phyloP scores from a whole-genome alignment of 2,113 vertebrate species.

The Vidua chalybeata region DNA sequence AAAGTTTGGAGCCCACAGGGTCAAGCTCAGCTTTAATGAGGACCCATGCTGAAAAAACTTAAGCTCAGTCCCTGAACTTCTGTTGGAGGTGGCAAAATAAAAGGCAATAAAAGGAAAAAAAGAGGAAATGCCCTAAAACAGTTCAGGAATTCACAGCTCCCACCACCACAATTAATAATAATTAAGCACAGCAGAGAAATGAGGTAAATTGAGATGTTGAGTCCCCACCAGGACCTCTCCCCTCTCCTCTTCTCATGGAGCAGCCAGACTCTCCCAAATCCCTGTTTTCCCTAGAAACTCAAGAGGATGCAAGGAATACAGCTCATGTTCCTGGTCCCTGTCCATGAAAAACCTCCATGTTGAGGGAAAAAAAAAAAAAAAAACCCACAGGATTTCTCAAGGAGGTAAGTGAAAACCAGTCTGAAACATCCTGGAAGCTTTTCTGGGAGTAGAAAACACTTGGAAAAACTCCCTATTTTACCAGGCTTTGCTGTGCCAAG shows the following conservation, averaged over 20 bases:
- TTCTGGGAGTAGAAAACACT: neutral
- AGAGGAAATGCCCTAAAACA: accelerated
- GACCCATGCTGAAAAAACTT: neutral
- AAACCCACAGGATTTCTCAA: neutral
- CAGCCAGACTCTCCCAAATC: neutral
- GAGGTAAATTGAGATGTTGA: accelerated
- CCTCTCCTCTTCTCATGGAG: neutral
- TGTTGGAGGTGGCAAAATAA: accelerated
- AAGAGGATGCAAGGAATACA: accelerated
- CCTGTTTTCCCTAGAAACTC: neutral
- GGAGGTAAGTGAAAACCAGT: neutral
- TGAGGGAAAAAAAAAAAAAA: too few species aligned
- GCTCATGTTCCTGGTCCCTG: accelerated
- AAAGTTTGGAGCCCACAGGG: accelerated
- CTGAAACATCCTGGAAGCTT: accelerated
- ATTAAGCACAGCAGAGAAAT: neutral
- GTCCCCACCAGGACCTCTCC: neutral
- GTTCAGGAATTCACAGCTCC: accelerated
- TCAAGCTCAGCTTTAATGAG: neutral
- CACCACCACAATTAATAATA: accelerated
- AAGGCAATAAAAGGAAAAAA: neutral
- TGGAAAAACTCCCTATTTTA: neutral
- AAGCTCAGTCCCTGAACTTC: neutral
- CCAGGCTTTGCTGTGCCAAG: accelerated
- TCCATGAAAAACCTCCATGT: accelerated